These are phyloP conservation scores for Microcebus tavaratra DNA, from an alignment of 2,113 vertebrate genomes.

Conservation along the genomic window DNA sequence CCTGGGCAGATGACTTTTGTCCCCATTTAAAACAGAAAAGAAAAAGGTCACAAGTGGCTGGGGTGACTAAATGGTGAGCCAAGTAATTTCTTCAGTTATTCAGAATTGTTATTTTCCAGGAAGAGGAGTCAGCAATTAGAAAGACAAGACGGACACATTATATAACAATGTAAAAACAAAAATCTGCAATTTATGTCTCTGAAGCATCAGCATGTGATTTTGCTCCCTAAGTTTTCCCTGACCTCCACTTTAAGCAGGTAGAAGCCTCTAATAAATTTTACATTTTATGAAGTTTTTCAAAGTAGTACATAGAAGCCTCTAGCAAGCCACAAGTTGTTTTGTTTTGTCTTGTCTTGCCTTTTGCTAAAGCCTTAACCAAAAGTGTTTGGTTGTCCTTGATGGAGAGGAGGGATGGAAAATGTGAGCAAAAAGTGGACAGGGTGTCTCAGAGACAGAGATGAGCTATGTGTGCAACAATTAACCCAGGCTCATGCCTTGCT, in stretches of 20 bases:
- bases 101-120: constrained; percentile 37
- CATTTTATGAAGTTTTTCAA: background rate
- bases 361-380: background rate
- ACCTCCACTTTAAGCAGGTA: background rate
- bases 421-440: background rate
- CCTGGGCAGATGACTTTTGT: background rate
- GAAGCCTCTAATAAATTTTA: background rate
- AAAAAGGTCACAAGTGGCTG: background rate
- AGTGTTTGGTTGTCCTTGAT: background rate
- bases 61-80: background rate
- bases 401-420: background rate
- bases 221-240: background rate
- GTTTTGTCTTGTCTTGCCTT: background rate
- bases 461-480: no score
- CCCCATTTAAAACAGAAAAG: background rate
- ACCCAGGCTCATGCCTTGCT: background rate
- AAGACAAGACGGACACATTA: background rate
- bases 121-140: background rate
- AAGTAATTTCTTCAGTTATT: constrained; percentile 40
- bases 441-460: background rate
- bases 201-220: background rate
- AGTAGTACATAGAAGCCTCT: background rate
- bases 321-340: background rate
- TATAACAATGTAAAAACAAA: background rate
- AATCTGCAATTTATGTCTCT: background rate